These are phyloP conservation scores for Atractosteus spatula DNA, from an alignment of 2,113 vertebrate genomes.

Conservation along the genomic window DNA sequence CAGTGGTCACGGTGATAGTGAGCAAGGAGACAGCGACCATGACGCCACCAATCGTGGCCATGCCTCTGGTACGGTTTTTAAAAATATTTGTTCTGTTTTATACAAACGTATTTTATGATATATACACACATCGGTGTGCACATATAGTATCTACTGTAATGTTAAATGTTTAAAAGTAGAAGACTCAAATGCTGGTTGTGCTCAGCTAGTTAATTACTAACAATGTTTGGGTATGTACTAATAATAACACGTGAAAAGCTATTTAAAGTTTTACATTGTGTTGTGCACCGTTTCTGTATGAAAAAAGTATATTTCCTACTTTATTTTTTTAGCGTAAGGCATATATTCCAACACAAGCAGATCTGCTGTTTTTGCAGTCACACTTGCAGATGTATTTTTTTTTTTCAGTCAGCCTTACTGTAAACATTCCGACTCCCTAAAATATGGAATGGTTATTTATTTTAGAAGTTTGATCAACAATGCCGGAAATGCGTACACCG, in stretches of 20 bases:
- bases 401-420: background rate
- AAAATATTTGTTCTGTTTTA: background rate
- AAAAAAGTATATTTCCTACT: background rate
- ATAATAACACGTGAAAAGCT: too few relatives aligned
- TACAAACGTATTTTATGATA: background rate
- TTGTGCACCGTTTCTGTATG: too few relatives aligned
- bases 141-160: background rate
- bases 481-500: too few relatives aligned
- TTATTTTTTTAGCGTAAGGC: background rate
- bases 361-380: too few relatives aligned
- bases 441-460: too few relatives aligned
- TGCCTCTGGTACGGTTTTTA: slow-evolving; percentile 81
- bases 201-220: too few relatives aligned
- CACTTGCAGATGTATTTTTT: slow-evolving; percentile 14
- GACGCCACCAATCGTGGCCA: slow-evolving; percentile 96
- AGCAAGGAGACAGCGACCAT: slow-evolving; percentile 97
- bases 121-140: background rate
- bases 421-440: too few relatives aligned
- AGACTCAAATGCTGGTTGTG: too few relatives aligned
- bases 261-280: too few relatives aligned
- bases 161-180: background rate
- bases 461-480: too few relatives aligned
- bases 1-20: slow-evolving; percentile 97
- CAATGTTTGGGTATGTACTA: too few relatives aligned
- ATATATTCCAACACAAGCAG: too few relatives aligned